Evolutionary conservation across 2,797 vertebrate species (phyloP).

Genomic region (Malacoraja senta): DNA sequence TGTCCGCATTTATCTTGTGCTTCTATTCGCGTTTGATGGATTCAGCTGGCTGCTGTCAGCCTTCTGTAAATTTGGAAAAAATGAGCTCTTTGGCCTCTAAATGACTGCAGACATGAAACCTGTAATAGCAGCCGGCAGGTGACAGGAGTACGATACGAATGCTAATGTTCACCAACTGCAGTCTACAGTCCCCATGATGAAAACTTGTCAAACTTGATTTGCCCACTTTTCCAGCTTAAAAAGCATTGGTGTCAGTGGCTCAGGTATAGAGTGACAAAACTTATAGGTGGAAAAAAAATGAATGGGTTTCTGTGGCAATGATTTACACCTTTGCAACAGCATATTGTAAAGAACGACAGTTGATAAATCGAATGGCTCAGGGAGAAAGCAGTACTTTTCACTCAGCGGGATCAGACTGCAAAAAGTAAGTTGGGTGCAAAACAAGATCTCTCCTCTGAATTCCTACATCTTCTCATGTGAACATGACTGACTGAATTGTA

Average conservation of each 20-base stretch:
- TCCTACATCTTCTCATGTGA: not conserved
- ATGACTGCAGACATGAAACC: slow-evolving; percentile 33
- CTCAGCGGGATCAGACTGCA: not conserved
- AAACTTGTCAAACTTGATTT: slow-evolving; percentile 19
- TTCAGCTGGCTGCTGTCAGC: slow-evolving; percentile 42
- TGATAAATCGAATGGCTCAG: slow-evolving; percentile 50
- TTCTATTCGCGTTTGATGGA: slow-evolving; percentile 24
- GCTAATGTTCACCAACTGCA: not conserved
- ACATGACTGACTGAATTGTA: not conserved
- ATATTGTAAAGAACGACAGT: slow-evolving; percentile 41
- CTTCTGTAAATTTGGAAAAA: slow-evolving; percentile 41
- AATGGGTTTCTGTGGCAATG: slow-evolving; percentile 46
- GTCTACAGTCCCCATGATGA: slow-evolving; percentile 2
- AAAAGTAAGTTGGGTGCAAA: not conserved
- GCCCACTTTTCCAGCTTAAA: not conserved
- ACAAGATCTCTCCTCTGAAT: not conserved
- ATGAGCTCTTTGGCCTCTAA: slow-evolving; percentile 37
- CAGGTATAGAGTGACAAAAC: slow-evolving; percentile 41
- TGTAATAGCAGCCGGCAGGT: slow-evolving; percentile 38
- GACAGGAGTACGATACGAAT: slow-evolving; percentile 20
- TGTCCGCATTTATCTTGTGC: slow-evolving; percentile 35
- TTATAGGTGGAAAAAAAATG: slow-evolving; percentile 39
- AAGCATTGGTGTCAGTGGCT: slow-evolving; percentile 37
- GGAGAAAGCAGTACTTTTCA: slow-evolving; percentile 39
- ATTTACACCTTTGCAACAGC: slow-evolving; percentile 42